These are phyloP conservation scores for Thermophis baileyi DNA, from an alignment of 2,113 vertebrate genomes.

Conservation along the genomic window DNA sequence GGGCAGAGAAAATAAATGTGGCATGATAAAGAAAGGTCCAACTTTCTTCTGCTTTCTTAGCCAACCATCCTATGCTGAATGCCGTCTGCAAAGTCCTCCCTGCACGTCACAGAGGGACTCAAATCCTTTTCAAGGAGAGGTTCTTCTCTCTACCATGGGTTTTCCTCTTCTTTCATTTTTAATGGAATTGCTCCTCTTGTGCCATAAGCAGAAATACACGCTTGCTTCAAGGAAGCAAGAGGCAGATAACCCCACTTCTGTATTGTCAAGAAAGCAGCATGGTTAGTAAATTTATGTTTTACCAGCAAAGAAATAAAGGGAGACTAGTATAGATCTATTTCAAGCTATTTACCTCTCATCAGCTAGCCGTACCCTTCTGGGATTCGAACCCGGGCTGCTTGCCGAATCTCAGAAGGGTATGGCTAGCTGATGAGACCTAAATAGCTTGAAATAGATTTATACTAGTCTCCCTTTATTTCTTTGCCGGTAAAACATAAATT, in stretches of 20 bases:
- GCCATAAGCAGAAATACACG: conserved; percentile 37
- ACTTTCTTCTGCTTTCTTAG: conserved; percentile 17
- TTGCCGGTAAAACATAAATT: no score
- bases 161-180: neutral
- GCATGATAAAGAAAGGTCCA: conserved; percentile 37
- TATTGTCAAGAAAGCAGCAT: neutral
- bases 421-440: no score
- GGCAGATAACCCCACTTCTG: neutral
- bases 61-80: conserved; percentile 28
- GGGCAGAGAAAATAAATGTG: conserved; percentile 48
- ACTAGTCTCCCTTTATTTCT: no score
- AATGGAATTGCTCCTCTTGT: neutral
- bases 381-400: no score
- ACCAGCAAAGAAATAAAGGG: no score
- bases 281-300: neutral
- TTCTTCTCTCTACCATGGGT: neutral
- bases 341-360: no score
- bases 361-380: no score
- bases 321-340: no score
- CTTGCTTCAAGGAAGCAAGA: conserved; percentile 26
- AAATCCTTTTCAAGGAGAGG: conserved; percentile 37
- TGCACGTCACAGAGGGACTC: conserved; percentile 15
- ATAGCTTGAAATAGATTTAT: no score
- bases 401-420: no score
- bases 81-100: conserved; percentile 27